phyloP scores from a whole-genome alignment of 2,888 invertebrate genomes.

The Drosophila merina region DNA sequence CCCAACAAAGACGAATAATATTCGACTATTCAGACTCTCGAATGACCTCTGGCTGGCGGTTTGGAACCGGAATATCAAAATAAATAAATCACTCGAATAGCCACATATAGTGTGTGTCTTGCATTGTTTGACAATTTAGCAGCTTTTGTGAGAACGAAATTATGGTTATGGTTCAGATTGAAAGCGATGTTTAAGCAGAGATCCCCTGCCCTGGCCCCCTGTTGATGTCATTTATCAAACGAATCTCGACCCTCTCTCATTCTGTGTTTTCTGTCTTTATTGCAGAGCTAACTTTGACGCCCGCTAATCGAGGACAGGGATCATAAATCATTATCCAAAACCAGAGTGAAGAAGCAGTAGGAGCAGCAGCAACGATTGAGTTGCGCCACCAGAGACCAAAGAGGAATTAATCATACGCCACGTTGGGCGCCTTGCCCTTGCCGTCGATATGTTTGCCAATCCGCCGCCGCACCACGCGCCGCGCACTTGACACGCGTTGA shows the following conservation, averaged over 20 bases:
- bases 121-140: slow-evolving; percentile 41
- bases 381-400: slow-evolving; percentile 27
- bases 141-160: slow-evolving; percentile 15
- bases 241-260: slow-evolving; percentile 13
- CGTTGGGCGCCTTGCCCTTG: slow-evolving; percentile 33
- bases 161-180: slow-evolving; percentile 14
- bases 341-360: background rate
- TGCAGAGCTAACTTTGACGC: slow-evolving; percentile 43
- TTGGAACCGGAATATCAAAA: background rate
- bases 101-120: slow-evolving; percentile 4
- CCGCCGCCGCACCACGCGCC: slow-evolving; percentile 65
- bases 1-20: background rate
- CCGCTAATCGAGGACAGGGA: slow-evolving; percentile 58
- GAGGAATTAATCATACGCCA: slow-evolving; percentile 69
- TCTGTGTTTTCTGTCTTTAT: slow-evolving; percentile 5
- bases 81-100: background rate
- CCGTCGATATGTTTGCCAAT: slow-evolving; percentile 69
- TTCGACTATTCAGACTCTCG: background rate
- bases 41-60: background rate
- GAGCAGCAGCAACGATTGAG: slow-evolving; percentile 45
- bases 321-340: slow-evolving; percentile 64
- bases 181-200: slow-evolving; percentile 3
- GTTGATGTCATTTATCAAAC: slow-evolving; percentile 29
- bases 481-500: slow-evolving; percentile 81
- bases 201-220: background rate